Conservation (phyloP, 2,113 vertebrate genomes). For the human region DNA sequence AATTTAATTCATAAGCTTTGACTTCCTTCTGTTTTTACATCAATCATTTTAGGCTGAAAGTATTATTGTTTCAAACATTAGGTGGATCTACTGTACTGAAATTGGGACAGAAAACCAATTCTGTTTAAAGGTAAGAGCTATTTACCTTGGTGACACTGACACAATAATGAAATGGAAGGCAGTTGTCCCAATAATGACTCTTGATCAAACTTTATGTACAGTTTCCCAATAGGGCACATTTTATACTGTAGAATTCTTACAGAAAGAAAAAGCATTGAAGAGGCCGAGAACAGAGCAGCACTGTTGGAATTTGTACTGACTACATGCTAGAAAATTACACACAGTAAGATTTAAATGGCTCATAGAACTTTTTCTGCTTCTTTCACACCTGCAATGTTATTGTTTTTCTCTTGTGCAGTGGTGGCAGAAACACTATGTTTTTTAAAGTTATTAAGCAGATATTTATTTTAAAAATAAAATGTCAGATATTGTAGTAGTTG, state of each 20-base stretch:
- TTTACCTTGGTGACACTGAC: neutral
- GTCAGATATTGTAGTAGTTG: neutral
- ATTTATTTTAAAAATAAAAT: conserved; percentile 4
- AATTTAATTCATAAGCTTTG: neutral
- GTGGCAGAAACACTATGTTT: neutral
- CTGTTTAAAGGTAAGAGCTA: neutral
- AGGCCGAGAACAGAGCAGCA: neutral
- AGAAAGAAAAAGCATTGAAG: neutral
- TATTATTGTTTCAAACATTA: neutral
- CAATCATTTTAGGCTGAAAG: neutral
- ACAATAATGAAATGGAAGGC: neutral
- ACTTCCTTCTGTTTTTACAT: neutral
- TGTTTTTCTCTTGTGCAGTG: accelerated
- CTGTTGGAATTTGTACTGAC: neutral
- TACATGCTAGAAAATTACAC: neutral
- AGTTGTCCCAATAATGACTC: neutral
- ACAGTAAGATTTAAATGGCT: neutral
- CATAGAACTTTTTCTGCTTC: neutral
- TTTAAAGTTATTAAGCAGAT: neutral
- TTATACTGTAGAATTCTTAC: neutral
- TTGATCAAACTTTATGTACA: neutral
- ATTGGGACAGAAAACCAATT: neutral
- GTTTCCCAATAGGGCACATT: neutral
- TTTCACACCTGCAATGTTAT: neutral
- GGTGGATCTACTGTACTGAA: neutral